Evolutionary conservation across 2,888 invertebrate genomes (phyloP).

Genomic region (Dione juno): DNA sequence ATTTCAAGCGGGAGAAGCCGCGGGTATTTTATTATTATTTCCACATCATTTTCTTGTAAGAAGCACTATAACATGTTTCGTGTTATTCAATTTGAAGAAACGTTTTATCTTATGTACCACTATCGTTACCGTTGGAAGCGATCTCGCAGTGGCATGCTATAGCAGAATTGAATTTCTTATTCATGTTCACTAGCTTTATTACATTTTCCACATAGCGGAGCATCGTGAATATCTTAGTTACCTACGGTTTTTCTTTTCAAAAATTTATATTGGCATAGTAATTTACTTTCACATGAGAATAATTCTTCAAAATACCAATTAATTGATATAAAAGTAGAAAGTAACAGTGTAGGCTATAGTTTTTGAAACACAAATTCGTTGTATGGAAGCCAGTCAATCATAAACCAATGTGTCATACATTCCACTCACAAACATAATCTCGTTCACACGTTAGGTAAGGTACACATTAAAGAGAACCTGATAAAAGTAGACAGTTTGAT

Average conservation of each 20-base stretch:
- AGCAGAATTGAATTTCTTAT: constrained; percentile 60
- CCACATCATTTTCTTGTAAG: neutral
- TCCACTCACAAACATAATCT: too few relatives aligned
- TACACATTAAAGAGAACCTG: too few relatives aligned
- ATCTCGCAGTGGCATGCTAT: constrained; percentile 46
- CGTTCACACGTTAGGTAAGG: too few relatives aligned
- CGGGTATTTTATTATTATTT: neutral
- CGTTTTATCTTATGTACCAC: constrained; percentile 35
- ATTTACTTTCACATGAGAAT: too few relatives aligned
- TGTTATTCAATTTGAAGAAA: constrained; percentile 26
- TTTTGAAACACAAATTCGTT: too few relatives aligned
- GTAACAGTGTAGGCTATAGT: too few relatives aligned
- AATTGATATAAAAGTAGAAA: too few relatives aligned
- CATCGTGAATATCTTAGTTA: constrained; percentile 43
- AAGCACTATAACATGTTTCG: constrained; percentile 12
- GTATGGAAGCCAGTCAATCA: too few relatives aligned
- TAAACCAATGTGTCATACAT: too few relatives aligned
- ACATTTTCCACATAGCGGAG: constrained; percentile 46
- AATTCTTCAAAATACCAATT: too few relatives aligned
- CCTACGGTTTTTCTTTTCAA: constrained; percentile 35
- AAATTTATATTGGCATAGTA: constrained; percentile 30
- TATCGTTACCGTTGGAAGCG: constrained; percentile 44
- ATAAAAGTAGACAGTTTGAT: too few relatives aligned
- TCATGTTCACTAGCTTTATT: constrained; percentile 53
- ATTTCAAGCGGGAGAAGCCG: too few relatives aligned